Percentiles rank a stretch among this genome's conserved stretches.
phyloP scores from a whole-genome alignment of 2,113 vertebrate species.

The Paracanthobrama guichenoti region DNA sequence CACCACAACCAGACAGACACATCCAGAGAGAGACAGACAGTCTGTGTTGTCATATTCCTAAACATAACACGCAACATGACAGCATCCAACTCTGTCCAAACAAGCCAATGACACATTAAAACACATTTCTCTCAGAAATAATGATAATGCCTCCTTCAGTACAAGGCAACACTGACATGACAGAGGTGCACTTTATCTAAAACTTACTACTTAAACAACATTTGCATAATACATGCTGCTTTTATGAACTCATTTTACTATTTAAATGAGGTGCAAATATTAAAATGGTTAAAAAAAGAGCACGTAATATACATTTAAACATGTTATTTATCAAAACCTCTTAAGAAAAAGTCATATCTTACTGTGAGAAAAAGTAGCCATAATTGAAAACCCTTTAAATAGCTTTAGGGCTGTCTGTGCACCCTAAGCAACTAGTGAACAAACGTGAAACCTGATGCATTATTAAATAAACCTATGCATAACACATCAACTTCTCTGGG shows the following conservation, averaged over 20 bases:
- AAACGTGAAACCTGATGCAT: neutral
- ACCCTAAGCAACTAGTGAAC: neutral
- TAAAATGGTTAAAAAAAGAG: neutral
- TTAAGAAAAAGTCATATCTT: no score
- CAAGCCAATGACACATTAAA: neutral
- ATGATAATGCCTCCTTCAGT: neutral
- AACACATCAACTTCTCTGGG: neutral
- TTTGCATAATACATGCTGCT: neutral
- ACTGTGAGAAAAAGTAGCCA: no score
- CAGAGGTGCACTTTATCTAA: neutral
- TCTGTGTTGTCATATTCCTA: constrained; percentile 23
- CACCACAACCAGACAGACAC: neutral
- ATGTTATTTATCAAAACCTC: no score
- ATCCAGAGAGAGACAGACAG: neutral
- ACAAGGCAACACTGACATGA: neutral
- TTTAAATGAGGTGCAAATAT: neutral
- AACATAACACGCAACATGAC: neutral
- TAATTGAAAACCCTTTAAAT: neutral
- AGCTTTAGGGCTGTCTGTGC: neutral
- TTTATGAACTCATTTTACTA: neutral
- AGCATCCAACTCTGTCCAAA: neutral
- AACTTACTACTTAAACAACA: neutral
- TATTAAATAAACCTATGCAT: neutral
- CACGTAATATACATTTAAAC: no score
- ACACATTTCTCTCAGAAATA: neutral